A percentile compares a stretch with the other conserved stretches of the same genome.
phyloP scores from a whole-genome alignment of 2,888 invertebrate species.

The Carabus problematicus region DNA sequence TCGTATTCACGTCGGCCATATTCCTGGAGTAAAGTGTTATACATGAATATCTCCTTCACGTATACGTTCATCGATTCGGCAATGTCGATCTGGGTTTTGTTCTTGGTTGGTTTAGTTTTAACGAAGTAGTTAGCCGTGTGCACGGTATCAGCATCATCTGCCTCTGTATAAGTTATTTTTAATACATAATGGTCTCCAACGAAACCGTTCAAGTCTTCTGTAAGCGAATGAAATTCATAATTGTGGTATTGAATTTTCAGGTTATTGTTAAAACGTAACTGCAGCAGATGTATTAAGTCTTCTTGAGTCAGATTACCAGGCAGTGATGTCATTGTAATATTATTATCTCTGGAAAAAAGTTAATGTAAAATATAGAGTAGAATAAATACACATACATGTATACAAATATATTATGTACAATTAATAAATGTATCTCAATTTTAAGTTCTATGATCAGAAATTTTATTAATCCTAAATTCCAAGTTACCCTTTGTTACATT shows the following conservation, averaged over 20 bases:
- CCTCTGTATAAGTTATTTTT: slow-evolving; percentile 41
- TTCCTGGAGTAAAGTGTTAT: slow-evolving; percentile 46
- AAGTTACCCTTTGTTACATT: too few species aligned
- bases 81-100: not conserved
- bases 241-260: slow-evolving; percentile 34
- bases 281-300: slow-evolving; percentile 21
- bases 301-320: slow-evolving; percentile 2
- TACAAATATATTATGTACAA: too few species aligned
- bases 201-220: slow-evolving; percentile 46
- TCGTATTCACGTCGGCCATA: slow-evolving; percentile 46
- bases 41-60: slow-evolving; percentile 53
- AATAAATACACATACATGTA: too few species aligned
- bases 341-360: too few species aligned
- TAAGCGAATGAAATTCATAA: slow-evolving; percentile 42
- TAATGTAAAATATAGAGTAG: too few species aligned
- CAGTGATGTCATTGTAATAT: too few species aligned
- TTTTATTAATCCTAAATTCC: too few species aligned
- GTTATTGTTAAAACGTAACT: slow-evolving; percentile 12
- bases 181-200: slow-evolving; percentile 46
- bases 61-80: slow-evolving; percentile 44
- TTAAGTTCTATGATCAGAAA: too few species aligned
- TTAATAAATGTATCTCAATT: too few species aligned
- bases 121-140: slow-evolving; percentile 25
- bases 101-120: slow-evolving; percentile 25
- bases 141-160: slow-evolving; percentile 3